These are phyloP conservation scores for Nysson spinosus DNA, from an alignment of 2,888 invertebrate genomes.

Conservation along the genomic window DNA sequence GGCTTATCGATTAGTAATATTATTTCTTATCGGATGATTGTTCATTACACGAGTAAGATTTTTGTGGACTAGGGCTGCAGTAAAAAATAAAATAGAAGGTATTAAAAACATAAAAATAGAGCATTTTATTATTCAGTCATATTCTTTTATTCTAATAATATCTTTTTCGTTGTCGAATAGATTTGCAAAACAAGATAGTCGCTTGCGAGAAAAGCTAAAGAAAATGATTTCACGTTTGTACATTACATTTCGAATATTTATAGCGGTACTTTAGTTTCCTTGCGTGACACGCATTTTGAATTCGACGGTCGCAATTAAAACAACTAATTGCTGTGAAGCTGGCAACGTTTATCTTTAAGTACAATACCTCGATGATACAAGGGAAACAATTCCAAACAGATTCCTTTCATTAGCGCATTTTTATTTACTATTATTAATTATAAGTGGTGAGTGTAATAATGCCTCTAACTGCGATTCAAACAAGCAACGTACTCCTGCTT, in stretches of 20 bases:
- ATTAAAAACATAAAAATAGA: conserved; percentile 66
- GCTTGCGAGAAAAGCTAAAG: conserved; percentile 56
- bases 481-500: not conserved
- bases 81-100: conserved; percentile 24
- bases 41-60: not conserved
- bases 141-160: conserved; percentile 56
- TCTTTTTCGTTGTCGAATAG: conserved; percentile 49
- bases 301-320: conserved; percentile 41
- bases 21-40: not conserved
- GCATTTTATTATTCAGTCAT: conserved; percentile 67
- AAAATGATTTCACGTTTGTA: conserved; percentile 51
- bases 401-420: too few species aligned
- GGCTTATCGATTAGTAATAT: too few species aligned
- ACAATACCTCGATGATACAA: too few species aligned
- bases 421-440: too few species aligned
- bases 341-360: conserved; percentile 19
- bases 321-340: conserved; percentile 22
- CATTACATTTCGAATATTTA: conserved; percentile 48
- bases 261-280: conserved; percentile 41
- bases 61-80: not conserved
- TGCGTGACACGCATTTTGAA: conserved; percentile 43
- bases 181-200: conserved; percentile 45
- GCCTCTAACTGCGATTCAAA: too few species aligned
- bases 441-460: too few species aligned
- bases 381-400: too few species aligned